A percentile compares a stretch with the other conserved stretches of the same genome.
These are phyloP conservation scores for Eurois occulta DNA, from an alignment of 2,888 invertebrate species.

Conservation along the genomic window DNA sequence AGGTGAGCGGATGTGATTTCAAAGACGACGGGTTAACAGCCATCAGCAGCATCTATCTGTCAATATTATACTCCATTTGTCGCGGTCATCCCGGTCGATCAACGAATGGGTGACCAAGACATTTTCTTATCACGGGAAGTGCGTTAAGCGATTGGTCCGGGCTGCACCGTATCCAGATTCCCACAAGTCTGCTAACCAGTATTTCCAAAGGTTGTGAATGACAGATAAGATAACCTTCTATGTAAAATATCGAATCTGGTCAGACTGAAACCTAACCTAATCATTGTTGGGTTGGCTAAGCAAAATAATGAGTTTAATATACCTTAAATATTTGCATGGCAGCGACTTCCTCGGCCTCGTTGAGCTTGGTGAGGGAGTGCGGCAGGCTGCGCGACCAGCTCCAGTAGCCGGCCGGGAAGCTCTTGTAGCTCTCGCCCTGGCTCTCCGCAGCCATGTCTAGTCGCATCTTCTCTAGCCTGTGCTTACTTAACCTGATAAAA, in stretches of 20 bases:
- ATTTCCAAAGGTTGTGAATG: too few species aligned
- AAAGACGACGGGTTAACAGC: background rate
- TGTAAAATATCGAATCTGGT: background rate
- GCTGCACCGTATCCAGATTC: background rate
- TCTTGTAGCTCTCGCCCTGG: conserved; percentile 96
- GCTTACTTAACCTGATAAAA: conserved; percentile 92
- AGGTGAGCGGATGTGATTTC: background rate
- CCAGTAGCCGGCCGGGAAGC: conserved; percentile 96
- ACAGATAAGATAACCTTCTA: background rate
- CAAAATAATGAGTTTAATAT: too few species aligned
- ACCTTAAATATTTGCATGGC: conserved; percentile 96
- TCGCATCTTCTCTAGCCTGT: conserved; percentile 93
- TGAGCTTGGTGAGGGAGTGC: conserved; percentile 95
- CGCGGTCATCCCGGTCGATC: background rate
- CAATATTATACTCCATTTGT: background rate
- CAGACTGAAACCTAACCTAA: background rate
- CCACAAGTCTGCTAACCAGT: background rate
- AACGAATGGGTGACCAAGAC: background rate
- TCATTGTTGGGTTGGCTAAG: too few species aligned
- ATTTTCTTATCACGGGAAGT: background rate
- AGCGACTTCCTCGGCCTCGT: conserved; percentile 96
- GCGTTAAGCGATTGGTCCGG: background rate
- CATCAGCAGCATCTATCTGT: background rate
- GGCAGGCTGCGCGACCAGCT: conserved; percentile 96
- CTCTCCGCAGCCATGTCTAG: conserved; percentile 90